Percentiles rank a stretch among this genome's conserved stretches.
Evolutionary conservation across 2,888 invertebrate genomes (phyloP).

Genomic region (Rapana venosa): DNA sequence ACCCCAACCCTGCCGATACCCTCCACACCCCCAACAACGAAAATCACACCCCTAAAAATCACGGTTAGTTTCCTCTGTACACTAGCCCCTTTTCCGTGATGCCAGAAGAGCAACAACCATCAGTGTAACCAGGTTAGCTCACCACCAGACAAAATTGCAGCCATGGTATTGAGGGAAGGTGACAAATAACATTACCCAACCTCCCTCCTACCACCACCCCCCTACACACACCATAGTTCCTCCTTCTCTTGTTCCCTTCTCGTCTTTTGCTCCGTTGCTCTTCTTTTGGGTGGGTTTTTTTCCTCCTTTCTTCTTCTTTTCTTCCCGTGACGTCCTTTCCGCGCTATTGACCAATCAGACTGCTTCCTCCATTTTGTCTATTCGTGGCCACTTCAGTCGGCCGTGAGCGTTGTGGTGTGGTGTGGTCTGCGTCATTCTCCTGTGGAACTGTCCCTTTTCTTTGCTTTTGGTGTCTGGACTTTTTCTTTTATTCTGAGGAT

Average conservation of each 20-base stretch:
- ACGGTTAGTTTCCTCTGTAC: too few species aligned
- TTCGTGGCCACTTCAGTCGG: too few species aligned
- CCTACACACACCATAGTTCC: too few species aligned
- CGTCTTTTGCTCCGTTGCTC: not conserved
- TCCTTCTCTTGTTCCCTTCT: not conserved
- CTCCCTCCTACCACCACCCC: not conserved
- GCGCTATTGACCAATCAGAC: not conserved
- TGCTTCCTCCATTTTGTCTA: too few species aligned
- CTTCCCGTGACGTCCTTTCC: not conserved
- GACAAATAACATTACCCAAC: not conserved
- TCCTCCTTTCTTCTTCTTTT: not conserved
- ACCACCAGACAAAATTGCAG: not conserved
- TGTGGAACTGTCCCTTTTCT: too few species aligned
- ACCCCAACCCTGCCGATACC: not conserved
- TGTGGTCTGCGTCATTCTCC: too few species aligned
- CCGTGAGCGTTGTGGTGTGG: too few species aligned
- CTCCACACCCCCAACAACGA: too few species aligned
- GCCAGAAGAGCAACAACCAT: not conserved
- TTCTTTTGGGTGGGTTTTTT: not conserved
- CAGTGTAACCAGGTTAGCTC: not conserved
- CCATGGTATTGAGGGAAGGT: not conserved
- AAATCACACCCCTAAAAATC: too few species aligned
- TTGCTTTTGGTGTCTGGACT: too few species aligned
- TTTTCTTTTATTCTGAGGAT: too few species aligned
- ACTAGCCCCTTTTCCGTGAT: not conserved